Percentiles rank a stretch among this genome's conserved stretches.
Conservation (phyloP, 2,113 vertebrate genomes). For the Eurypyga helias region DNA sequence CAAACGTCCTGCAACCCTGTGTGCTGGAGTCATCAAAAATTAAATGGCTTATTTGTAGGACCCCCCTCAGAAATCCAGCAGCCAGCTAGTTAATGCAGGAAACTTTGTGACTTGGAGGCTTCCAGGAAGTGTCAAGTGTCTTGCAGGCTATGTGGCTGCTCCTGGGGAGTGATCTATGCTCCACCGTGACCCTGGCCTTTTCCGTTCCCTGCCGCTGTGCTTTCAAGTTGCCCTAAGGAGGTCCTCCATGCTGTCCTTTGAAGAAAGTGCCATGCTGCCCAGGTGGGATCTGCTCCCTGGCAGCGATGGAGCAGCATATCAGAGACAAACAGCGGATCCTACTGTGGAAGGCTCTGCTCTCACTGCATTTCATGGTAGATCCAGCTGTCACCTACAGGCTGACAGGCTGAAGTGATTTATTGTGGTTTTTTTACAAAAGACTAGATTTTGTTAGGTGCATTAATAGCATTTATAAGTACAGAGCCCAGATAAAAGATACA, state of each 20-base stretch:
- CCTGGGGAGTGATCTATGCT: slow-evolving; percentile 50
- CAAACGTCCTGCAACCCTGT: not conserved
- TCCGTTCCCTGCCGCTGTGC: not conserved
- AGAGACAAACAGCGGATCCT: not conserved
- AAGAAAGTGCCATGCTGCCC: not conserved
- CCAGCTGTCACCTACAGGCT: not conserved
- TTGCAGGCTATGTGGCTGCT: slow-evolving; percentile 9
- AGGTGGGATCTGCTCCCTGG: slow-evolving; percentile 40
- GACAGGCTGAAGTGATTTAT: not conserved
- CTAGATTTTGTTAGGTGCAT: not conserved
- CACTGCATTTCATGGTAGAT: not conserved
- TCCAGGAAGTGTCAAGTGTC: slow-evolving; percentile 33
- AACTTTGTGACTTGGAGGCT: not conserved
- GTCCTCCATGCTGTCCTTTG: slow-evolving; percentile 26
- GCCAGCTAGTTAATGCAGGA: slow-evolving; percentile 24
- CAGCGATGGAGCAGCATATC: not conserved
- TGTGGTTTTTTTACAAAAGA: not conserved
- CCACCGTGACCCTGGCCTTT: slow-evolving; percentile 34
- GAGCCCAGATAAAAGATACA: not conserved
- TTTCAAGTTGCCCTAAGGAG: slow-evolving; percentile 52
- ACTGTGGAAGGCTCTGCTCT: slow-evolving; percentile 11
- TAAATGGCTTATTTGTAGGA: not conserved
- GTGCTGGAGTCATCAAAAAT: not conserved
- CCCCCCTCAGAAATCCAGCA: not conserved
- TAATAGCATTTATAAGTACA: not conserved